Conservation (phyloP, 2,888 invertebrate genomes). For the Clistopyga incitator region DNA sequence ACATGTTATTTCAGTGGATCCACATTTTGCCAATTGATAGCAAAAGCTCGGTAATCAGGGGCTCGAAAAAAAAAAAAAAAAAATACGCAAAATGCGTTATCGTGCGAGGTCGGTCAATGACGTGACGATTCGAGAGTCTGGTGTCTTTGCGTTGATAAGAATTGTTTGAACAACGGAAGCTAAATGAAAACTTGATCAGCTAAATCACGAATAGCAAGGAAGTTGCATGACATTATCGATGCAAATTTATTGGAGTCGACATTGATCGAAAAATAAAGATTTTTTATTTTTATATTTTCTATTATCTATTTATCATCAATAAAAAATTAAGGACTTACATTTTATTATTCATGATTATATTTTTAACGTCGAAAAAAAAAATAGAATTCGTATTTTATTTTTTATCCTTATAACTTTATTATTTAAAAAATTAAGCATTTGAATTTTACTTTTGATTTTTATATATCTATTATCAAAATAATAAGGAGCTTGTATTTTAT, state of each 20-base stretch:
- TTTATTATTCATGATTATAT: too few relatives aligned
- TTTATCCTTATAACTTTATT: too few relatives aligned
- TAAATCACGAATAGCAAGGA: neutral
- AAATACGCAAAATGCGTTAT: conserved; percentile 45
- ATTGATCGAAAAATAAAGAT: neutral
- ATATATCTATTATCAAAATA: too few relatives aligned
- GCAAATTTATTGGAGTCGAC: neutral
- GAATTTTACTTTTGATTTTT: too few relatives aligned
- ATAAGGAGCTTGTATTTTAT: too few relatives aligned
- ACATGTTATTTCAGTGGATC: conserved; percentile 60
- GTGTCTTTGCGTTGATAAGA: conserved; percentile 50
- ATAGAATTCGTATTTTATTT: too few relatives aligned
- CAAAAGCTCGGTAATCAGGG: conserved; percentile 55
- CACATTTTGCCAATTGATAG: conserved; percentile 50
- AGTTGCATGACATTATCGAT: neutral
- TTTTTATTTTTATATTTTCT: neutral
- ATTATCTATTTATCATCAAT: neutral
- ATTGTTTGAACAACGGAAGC: conserved; percentile 44
- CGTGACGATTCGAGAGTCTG: conserved; percentile 48
- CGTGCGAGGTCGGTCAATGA: conserved; percentile 62
- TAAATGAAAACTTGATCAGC: neutral
- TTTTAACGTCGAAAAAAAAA: too few relatives aligned
- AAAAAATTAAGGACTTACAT: neutral
- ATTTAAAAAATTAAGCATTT: too few relatives aligned
- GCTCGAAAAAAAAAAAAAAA: conserved; percentile 6